phyloP scores from a whole-genome alignment of 2,113 vertebrate species.

The Coptodon rendalli region DNA sequence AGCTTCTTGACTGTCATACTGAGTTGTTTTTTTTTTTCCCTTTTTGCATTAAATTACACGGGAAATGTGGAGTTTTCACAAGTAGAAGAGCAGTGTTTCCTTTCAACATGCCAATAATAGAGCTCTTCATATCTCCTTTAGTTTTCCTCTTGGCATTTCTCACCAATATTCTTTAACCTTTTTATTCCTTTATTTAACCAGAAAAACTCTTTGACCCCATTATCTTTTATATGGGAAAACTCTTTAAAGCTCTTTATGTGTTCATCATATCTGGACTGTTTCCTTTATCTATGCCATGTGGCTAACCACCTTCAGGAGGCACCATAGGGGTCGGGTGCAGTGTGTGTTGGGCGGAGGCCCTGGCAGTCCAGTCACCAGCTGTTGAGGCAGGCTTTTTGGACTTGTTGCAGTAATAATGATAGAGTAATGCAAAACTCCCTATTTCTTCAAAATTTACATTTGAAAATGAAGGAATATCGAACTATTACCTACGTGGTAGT shows the following conservation, averaged over 20 bases:
- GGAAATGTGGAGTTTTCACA: background rate
- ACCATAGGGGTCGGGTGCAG: background rate
- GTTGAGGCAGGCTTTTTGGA: background rate
- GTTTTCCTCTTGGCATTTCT: background rate
- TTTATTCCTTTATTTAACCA: background rate
- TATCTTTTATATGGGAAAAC: background rate
- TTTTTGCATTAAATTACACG: background rate
- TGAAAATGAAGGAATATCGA: background rate
- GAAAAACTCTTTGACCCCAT: background rate
- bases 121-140: background rate
- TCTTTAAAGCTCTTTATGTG: background rate
- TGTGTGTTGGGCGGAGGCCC: background rate
- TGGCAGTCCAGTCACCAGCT: background rate
- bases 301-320: background rate
- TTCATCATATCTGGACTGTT: background rate
- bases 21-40: rapidly evolving
- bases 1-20: background rate
- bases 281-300: background rate
- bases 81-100: background rate
- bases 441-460: background rate
- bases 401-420: background rate
- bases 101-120: background rate
- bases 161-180: background rate
- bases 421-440: background rate
- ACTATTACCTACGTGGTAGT: background rate